A percentile compares a stretch with the other conserved stretches of the same genome.
phyloP scores from a whole-genome alignment of 2,113 vertebrate genomes.

The Oryzias javanicus region DNA sequence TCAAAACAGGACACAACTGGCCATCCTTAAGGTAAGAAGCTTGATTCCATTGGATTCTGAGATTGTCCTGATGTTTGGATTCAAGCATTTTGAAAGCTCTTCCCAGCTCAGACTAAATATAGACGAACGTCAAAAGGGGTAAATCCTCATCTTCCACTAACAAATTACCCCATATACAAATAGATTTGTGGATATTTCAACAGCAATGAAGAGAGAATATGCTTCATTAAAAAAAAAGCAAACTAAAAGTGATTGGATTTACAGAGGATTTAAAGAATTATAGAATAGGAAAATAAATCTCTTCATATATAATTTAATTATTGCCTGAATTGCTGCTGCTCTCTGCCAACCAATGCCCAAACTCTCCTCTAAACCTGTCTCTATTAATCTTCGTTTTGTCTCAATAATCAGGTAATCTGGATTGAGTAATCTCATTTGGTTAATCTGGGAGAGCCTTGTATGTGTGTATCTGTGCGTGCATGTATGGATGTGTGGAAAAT shows the following conservation, averaged over 20 bases:
- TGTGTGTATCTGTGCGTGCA: background rate
- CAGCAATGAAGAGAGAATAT: too few relatives aligned
- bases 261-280: background rate
- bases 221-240: too few relatives aligned
- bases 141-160: too few relatives aligned
- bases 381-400: constrained; percentile 41
- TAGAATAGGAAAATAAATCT: background rate
- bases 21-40: constrained; percentile 38
- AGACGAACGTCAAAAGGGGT: too few relatives aligned
- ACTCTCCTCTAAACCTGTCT: constrained; percentile 27
- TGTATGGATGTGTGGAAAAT: too few relatives aligned
- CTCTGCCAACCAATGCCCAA: constrained; percentile 1
- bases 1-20: constrained; percentile 13
- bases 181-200: too few relatives aligned
- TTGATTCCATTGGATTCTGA: background rate
- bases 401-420: constrained; percentile 61
- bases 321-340: background rate
- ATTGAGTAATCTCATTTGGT: constrained; percentile 59
- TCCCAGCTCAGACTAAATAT: background rate
- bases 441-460: constrained; percentile 43
- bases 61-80: background rate
- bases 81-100: too few relatives aligned
- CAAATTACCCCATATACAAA: too few relatives aligned
- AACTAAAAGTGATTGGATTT: too few relatives aligned
- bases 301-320: background rate